Conservation (phyloP, 2,113 vertebrate genomes). For the Gymnobelideus leadbeateri region DNA sequence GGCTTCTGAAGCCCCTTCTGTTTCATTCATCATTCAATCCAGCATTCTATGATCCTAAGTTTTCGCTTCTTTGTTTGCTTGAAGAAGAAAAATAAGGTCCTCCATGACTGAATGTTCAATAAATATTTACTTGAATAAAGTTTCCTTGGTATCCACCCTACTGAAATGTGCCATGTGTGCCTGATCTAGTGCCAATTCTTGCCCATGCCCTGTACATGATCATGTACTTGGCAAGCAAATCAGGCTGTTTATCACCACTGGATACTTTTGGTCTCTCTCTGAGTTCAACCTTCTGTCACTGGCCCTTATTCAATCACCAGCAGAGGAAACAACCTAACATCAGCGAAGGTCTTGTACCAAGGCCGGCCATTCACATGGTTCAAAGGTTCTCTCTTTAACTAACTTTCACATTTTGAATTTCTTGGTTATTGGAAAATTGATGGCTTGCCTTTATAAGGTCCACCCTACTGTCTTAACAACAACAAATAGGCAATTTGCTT, state of each 20-base stretch:
- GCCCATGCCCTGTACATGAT: not conserved
- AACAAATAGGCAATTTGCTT: slow-evolving; percentile 7
- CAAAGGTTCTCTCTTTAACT: not conserved
- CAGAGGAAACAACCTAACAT: no score
- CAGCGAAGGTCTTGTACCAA: not conserved
- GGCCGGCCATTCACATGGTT: not conserved
- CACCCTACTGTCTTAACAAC: not conserved
- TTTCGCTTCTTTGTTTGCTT: not conserved
- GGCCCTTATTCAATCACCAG: not conserved
- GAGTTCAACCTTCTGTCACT: not conserved
- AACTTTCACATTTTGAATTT: not conserved
- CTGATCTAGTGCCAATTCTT: not conserved
- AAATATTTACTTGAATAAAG: not conserved
- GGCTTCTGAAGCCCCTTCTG: not conserved
- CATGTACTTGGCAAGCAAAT: not conserved
- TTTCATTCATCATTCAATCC: not conserved
- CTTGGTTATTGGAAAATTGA: not conserved
- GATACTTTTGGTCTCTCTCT: not conserved
- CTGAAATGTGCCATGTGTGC: not conserved
- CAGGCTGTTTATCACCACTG: not conserved
- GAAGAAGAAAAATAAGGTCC: not conserved
- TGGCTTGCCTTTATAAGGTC: not conserved
- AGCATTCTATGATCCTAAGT: not conserved
- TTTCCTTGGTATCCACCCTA: not conserved
- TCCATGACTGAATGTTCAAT: not conserved